Evolutionary conservation across 2,888 invertebrate genomes (phyloP).

Genomic region (Ochlodes sylvanus): DNA sequence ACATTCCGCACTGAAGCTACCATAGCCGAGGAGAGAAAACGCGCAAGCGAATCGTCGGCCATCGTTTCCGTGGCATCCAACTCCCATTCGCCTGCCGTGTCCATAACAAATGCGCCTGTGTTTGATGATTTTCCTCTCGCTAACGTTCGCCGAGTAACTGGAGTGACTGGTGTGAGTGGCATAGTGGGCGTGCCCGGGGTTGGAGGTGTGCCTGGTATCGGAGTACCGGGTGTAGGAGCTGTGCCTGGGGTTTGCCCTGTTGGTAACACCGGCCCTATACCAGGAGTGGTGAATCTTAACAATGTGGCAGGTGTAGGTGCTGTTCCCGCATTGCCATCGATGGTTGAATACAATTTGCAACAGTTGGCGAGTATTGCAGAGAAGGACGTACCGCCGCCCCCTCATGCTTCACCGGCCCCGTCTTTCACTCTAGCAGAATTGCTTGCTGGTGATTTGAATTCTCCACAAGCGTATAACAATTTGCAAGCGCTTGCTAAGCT

Average conservation of each 20-base stretch:
- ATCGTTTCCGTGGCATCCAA: slow-evolving; percentile 73
- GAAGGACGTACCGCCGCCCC: slow-evolving; percentile 84
- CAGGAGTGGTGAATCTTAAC: slow-evolving; percentile 68
- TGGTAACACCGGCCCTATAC: slow-evolving; percentile 60
- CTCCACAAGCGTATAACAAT: slow-evolving; percentile 93
- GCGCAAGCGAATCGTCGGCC: slow-evolving; percentile 76
- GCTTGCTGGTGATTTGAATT: slow-evolving; percentile 88
- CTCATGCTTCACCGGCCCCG: slow-evolving; percentile 85
- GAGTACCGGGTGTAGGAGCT: slow-evolving; percentile 62
- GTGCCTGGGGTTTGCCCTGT: slow-evolving; percentile 65
- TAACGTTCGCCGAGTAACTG: slow-evolving; percentile 79
- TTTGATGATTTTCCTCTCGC: slow-evolving; percentile 89
- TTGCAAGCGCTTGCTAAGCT: slow-evolving; percentile 95
- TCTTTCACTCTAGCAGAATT: slow-evolving; percentile 92
- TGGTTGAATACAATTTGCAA: slow-evolving; percentile 94
- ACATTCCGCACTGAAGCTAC: slow-evolving; percentile 88
- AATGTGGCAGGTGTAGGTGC: slow-evolving; percentile 59
- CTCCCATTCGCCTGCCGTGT: slow-evolving; percentile 77
- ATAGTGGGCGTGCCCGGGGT: slow-evolving; percentile 54
- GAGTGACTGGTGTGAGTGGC: slow-evolving; percentile 48
- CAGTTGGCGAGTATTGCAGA: slow-evolving; percentile 93
- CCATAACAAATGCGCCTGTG: slow-evolving; percentile 88
- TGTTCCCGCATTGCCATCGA: slow-evolving; percentile 84
- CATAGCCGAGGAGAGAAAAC: slow-evolving; percentile 83
- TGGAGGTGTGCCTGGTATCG: slow-evolving; percentile 55